Conservation (phyloP, 2,888 invertebrate species). For the Nomada ferruginata region DNA sequence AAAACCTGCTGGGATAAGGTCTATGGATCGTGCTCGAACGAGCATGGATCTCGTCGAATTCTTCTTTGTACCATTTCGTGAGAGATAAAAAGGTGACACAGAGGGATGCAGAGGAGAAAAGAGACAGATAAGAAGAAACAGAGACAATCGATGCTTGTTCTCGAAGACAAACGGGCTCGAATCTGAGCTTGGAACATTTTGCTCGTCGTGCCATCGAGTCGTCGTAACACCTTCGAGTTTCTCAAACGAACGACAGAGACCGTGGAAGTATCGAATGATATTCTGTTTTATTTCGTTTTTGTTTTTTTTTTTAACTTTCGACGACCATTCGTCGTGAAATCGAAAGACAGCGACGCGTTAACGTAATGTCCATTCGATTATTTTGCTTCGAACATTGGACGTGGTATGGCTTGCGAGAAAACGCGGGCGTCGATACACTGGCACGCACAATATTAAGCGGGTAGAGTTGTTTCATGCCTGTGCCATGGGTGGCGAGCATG, state of each 20-base stretch:
- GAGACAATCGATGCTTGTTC: neutral
- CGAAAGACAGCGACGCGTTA: neutral
- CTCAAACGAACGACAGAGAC: neutral
- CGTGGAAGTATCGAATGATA: neutral
- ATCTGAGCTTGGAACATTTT: constrained; percentile 6
- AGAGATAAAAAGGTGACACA: neutral
- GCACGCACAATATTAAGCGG: constrained; percentile 23
- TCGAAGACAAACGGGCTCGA: constrained; percentile 23
- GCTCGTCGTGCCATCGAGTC: constrained; percentile 2
- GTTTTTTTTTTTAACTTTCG: neutral
- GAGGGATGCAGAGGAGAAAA: neutral
- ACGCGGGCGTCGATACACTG: constrained; percentile 30
- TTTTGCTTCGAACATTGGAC: constrained; percentile 3
- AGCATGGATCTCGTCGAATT: neutral
- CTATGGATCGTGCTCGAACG: constrained; percentile 30
- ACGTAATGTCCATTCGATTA: neutral
- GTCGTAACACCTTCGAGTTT: constrained; percentile 23
- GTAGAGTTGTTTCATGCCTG: neutral
- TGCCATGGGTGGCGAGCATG: neutral
- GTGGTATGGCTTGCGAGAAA: constrained; percentile 29
- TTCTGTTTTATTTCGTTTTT: neutral
- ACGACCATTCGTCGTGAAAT: neutral
- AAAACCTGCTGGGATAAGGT: constrained; percentile 2
- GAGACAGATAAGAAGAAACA: neutral
- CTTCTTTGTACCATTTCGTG: constrained; percentile 14